A percentile compares a stretch with the other conserved stretches of the same genome.
Evolutionary conservation across 2,113 vertebrate species (phyloP).

Genomic region (Lichenostomus cassidix): DNA sequence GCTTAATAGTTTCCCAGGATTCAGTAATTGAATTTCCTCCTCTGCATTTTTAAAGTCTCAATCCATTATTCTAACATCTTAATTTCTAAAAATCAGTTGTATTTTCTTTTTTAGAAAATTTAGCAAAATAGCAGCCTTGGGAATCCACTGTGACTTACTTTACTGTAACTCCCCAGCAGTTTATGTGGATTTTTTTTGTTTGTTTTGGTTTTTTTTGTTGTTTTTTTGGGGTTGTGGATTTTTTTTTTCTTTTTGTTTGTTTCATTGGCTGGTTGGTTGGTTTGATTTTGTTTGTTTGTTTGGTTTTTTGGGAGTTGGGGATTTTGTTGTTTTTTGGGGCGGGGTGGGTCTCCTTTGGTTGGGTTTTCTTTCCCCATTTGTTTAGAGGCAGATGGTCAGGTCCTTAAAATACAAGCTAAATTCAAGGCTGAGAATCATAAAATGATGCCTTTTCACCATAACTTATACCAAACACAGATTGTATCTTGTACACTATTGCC

Average conservation of each 20-base stretch:
- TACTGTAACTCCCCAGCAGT: not conserved
- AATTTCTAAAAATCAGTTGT: constrained; percentile 2
- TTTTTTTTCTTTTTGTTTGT: not conserved
- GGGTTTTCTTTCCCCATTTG: not conserved
- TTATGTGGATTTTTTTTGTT: not conserved
- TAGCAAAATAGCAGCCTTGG: not conserved
- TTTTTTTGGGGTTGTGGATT: not conserved
- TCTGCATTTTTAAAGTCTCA: constrained; percentile 25
- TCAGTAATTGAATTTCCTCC: constrained; percentile 16
- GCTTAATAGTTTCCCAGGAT: not conserved
- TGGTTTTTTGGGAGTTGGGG: not conserved
- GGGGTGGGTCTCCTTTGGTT: no score
- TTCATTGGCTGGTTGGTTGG: not conserved
- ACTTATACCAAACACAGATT: not conserved
- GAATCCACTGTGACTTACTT: not conserved
- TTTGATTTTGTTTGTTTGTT: not conserved
- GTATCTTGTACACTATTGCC: not conserved
- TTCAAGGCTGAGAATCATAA: not conserved
- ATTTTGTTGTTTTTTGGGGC: no score
- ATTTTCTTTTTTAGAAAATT: not conserved
- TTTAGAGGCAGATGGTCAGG: not conserved
- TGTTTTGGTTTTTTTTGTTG: not conserved
- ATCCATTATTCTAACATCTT: constrained; percentile 16
- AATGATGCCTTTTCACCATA: not conserved
- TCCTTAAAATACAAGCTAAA: not conserved